A percentile compares a stretch with the other conserved stretches of the same genome.
Conservation (phyloP, 2,888 invertebrate genomes). For the Cryptocephalus primarius region DNA sequence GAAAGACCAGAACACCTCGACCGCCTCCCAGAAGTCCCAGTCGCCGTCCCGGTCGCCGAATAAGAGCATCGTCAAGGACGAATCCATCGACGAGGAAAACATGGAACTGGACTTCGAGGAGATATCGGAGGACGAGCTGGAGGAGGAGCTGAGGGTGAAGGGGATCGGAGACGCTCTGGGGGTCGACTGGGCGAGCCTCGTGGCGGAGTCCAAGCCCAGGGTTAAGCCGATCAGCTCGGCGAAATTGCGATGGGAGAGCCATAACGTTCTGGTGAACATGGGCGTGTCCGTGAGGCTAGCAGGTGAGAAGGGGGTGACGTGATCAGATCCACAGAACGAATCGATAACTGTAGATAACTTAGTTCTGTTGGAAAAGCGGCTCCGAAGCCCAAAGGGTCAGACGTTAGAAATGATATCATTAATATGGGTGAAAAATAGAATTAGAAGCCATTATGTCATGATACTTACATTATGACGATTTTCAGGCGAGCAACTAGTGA, state of each 20-base stretch:
- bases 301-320: constrained; percentile 45
- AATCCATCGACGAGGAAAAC: constrained; percentile 58
- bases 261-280: constrained; percentile 65
- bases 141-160: constrained; percentile 64
- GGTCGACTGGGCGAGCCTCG: constrained; percentile 89
- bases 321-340: too few species aligned
- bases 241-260: constrained; percentile 71
- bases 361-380: too few species aligned
- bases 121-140: constrained; percentile 81
- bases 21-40: constrained; percentile 24
- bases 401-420: too few species aligned
- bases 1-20: constrained; percentile 23
- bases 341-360: too few species aligned
- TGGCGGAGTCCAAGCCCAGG: constrained; percentile 61
- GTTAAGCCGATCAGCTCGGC: constrained; percentile 42
- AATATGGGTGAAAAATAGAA: too few species aligned
- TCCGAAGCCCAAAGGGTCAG: too few species aligned
- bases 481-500: constrained; percentile 57
- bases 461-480: constrained; percentile 29
- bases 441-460: too few species aligned
- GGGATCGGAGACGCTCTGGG: constrained; percentile 83
- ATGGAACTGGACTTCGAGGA: constrained; percentile 77
- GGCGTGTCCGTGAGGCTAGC: constrained; percentile 63
- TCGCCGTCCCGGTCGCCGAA: constrained; percentile 20
- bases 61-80: constrained; percentile 29